Evolutionary conservation across 2,888 invertebrate genomes (phyloP).

Genomic region (Dromius quadrimaculatus): DNA sequence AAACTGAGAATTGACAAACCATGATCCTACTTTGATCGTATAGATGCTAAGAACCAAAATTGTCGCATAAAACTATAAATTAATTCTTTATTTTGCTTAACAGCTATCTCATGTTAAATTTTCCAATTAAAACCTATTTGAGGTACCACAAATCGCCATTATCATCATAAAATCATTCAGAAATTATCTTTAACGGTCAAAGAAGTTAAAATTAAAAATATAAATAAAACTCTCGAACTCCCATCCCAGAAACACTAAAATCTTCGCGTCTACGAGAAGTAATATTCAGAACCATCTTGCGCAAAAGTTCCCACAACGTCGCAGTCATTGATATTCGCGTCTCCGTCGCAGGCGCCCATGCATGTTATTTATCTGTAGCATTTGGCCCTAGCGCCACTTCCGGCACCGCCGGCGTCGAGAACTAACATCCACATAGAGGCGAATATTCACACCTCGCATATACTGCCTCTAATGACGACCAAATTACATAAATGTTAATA

Average conservation of each 20-base stretch:
- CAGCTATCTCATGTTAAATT: too few species aligned
- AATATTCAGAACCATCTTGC: constrained; percentile 9
- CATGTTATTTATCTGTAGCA: constrained; percentile 50
- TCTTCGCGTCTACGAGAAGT: not conserved
- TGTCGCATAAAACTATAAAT: too few species aligned
- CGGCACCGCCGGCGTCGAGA: constrained; percentile 18
- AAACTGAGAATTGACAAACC: too few species aligned
- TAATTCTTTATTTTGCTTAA: too few species aligned
- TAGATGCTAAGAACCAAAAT: too few species aligned
- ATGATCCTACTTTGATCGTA: too few species aligned
- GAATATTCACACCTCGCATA: constrained; percentile 36
- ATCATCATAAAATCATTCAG: too few species aligned
- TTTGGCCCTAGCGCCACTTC: constrained; percentile 42
- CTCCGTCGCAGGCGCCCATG: constrained; percentile 11
- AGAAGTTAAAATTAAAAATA: not conserved
- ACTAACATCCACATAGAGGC: not conserved
- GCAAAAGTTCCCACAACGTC: not conserved
- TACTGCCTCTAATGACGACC: constrained; percentile 25
- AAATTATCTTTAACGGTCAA: too few species aligned
- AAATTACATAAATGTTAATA: constrained; percentile 33
- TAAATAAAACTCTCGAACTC: constrained; percentile 1
- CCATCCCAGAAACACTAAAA: constrained; percentile 3
- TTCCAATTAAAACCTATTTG: too few species aligned
- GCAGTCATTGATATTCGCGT: constrained; percentile 17
- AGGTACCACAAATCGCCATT: too few species aligned